Evolutionary conservation across 2,797 vertebrate genomes (phyloP).

Genomic region (Oreochromis grahami): DNA sequence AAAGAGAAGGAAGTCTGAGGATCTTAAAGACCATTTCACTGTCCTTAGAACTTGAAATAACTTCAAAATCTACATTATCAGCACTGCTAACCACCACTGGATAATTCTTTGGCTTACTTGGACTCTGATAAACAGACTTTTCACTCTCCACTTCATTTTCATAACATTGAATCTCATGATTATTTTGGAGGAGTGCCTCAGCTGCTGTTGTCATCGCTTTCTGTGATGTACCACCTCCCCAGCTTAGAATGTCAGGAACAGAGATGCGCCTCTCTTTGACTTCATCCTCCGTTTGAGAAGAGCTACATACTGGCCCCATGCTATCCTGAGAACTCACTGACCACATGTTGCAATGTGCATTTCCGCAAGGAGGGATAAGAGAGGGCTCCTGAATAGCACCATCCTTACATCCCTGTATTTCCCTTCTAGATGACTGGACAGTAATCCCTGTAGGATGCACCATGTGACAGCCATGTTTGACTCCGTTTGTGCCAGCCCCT

Average conservation of each 20-base stretch:
- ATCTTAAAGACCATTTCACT: not conserved
- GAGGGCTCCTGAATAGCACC: not conserved
- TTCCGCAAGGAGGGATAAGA: not conserved
- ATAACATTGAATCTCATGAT: not conserved
- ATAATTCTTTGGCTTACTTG: not conserved
- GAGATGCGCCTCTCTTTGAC: constrained; percentile 27
- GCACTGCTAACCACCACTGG: not conserved
- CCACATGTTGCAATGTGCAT: constrained; percentile 7
- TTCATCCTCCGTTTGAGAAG: constrained; percentile 38
- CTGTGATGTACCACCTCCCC: not conserved
- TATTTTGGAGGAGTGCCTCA: not conserved
- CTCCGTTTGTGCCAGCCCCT: rapidly evolving
- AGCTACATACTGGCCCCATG: constrained; percentile 31
- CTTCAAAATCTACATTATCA: not conserved
- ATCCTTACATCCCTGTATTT: not conserved
- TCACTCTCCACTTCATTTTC: not conserved
- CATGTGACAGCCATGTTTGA: not conserved
- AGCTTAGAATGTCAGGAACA: constrained; percentile 47
- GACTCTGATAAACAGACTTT: not conserved
- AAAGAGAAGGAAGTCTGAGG: constrained; percentile 3
- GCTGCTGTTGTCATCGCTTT: not conserved
- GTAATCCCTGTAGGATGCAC: not conserved
- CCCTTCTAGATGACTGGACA: not conserved
- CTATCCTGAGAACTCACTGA: constrained; percentile 34
- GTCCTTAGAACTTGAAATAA: not conserved